Conservation (phyloP, 37 sponge, comb jelly and placozoan genomes). For the Eunapius fragilis region DNA sequence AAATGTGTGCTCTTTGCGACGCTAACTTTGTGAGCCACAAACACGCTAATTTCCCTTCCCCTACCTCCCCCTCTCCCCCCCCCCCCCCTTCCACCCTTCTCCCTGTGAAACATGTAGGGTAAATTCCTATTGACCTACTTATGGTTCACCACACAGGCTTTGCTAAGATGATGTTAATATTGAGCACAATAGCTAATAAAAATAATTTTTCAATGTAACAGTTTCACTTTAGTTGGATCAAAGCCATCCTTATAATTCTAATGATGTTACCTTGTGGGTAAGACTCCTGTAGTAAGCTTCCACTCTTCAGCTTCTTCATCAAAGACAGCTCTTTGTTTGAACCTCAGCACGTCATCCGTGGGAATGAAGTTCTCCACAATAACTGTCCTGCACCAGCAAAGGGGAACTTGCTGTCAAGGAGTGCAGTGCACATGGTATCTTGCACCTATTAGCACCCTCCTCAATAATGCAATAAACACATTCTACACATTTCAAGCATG, state of each 20-base stretch:
- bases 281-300: slow-evolving; percentile 52
- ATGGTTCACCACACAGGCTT: too few relatives aligned
- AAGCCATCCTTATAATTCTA: not conserved
- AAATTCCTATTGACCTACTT: too few relatives aligned
- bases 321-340: slow-evolving; percentile 70
- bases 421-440: too few relatives aligned
- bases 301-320: slow-evolving; percentile 86
- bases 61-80: too few relatives aligned
- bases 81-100: too few relatives aligned
- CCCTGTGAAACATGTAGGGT: too few relatives aligned
- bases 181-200: too few relatives aligned
- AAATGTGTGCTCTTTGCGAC: too few relatives aligned
- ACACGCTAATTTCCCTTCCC: too few relatives aligned
- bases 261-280: slow-evolving; percentile 11
- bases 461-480: not conserved
- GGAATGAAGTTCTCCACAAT: slow-evolving; percentile 93
- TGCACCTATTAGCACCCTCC: not conserved
- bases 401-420: not conserved
- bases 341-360: slow-evolving; percentile 52
- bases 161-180: too few relatives aligned
- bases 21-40: too few relatives aligned
- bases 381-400: slow-evolving; percentile 41
- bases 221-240: not conserved
- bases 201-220: too few relatives aligned
- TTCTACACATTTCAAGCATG: not conserved